phyloP scores from a whole-genome alignment of 2,888 invertebrate genomes.

The Chydorus sphaericus region DNA sequence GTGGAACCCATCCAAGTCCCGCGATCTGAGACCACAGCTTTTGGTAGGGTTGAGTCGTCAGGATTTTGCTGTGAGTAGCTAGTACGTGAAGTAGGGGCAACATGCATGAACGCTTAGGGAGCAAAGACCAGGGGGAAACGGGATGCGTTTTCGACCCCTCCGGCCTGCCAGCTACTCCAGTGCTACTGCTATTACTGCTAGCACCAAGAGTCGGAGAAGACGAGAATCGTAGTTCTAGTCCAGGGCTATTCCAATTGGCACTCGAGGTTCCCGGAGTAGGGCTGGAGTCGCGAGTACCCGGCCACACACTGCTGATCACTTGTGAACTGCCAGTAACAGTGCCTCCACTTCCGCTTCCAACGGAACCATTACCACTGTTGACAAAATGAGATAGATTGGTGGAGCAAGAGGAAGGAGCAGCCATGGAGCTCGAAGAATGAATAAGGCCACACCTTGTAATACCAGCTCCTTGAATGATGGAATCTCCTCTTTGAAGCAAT shows the following conservation, averaged over 20 bases:
- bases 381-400: too few relatives aligned
- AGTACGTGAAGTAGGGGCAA: slow-evolving; percentile 79
- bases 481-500: slow-evolving; percentile 66
- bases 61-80: slow-evolving; percentile 65
- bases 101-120: slow-evolving; percentile 29
- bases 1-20: too few relatives aligned
- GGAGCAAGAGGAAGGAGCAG: background rate
- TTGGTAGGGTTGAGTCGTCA: slow-evolving; percentile 34
- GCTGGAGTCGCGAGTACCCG: background rate
- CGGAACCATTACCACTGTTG: background rate
- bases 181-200: too few relatives aligned
- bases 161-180: too few relatives aligned
- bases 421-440: background rate
- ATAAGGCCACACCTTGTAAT: too few relatives aligned
- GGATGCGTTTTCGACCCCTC: background rate
- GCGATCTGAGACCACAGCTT: slow-evolving; percentile 11
- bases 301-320: background rate
- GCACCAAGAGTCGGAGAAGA: slow-evolving; percentile 3
- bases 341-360: background rate
- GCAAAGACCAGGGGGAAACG: slow-evolving; percentile 5
- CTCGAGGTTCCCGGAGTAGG: slow-evolving; percentile 9
- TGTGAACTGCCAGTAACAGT: too few relatives aligned
- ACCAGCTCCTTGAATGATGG: background rate
- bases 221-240: slow-evolving; percentile 4
- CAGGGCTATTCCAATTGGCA: slow-evolving; percentile 9